A percentile compares a stretch with the other conserved stretches of the same genome.
phyloP scores from a whole-genome alignment of 1,140 invertebrate genomes.

The Neodiprion virginianus region DNA sequence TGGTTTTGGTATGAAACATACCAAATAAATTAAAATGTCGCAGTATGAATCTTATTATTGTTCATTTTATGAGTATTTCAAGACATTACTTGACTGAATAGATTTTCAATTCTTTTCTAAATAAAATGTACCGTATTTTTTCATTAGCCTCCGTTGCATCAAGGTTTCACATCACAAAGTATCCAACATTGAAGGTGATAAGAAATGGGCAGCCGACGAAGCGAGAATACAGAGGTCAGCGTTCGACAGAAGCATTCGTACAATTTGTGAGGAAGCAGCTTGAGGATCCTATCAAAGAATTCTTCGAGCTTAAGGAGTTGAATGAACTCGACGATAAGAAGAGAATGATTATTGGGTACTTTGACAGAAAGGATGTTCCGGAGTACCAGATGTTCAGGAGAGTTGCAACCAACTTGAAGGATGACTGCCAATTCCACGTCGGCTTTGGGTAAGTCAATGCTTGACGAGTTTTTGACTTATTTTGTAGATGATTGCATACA shows the following conservation, averaged over 20 bases:
- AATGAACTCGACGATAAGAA: slow-evolving; percentile 86
- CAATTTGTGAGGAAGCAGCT: slow-evolving; percentile 90
- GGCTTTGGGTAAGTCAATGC: slow-evolving; percentile 83
- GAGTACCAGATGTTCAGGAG: slow-evolving; percentile 82
- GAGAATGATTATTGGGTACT: slow-evolving; percentile 92
- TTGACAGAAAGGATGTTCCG: slow-evolving; percentile 80
- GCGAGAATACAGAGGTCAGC: slow-evolving; percentile 90
- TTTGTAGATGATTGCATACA: not conserved
- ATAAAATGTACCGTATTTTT: not conserved
- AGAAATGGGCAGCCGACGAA: slow-evolving; percentile 93
- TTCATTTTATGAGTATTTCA: too few relatives aligned
- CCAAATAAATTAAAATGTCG: too few relatives aligned
- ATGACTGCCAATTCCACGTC: slow-evolving; percentile 95
- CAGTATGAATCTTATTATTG: too few relatives aligned
- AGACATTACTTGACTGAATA: too few relatives aligned
- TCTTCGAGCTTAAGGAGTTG: slow-evolving; percentile 77
- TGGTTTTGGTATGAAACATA: too few relatives aligned
- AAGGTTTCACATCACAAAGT: slow-evolving; percentile 96
- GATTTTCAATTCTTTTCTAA: too few relatives aligned
- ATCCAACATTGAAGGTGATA: slow-evolving; percentile 97
- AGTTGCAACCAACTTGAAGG: slow-evolving; percentile 88
- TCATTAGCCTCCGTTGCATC: slow-evolving; percentile 77
- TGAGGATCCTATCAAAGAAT: slow-evolving; percentile 87
- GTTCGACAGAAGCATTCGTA: slow-evolving; percentile 85
- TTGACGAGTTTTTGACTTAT: not conserved